phyloP scores from a whole-genome alignment of 2,888 invertebrate species.

The Agrochola litura region DNA sequence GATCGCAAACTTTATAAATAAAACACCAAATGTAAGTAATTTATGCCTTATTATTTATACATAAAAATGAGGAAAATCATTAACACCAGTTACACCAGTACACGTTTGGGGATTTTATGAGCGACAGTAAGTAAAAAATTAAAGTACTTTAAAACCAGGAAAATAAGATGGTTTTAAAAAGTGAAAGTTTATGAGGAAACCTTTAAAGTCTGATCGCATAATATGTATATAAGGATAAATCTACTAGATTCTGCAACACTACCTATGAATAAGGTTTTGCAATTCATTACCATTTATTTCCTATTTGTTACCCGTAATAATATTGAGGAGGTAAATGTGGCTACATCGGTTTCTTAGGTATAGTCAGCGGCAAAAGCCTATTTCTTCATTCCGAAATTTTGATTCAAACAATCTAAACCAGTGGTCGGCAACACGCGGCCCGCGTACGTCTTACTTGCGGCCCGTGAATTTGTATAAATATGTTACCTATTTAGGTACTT shows the following conservation, averaged over 20 bases:
- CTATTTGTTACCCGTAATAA: neutral
- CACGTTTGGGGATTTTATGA: conserved; percentile 17
- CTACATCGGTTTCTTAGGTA: neutral
- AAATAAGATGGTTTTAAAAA: conserved; percentile 6
- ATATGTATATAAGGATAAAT: conserved; percentile 1
- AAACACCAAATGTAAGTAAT: conserved; percentile 24
- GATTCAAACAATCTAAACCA: neutral
- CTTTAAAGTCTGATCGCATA: neutral
- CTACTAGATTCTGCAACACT: neutral
- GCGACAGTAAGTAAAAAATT: conserved; percentile 1
- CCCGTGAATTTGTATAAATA: no score
- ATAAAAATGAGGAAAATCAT: conserved; percentile 60
- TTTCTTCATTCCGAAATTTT: neutral
- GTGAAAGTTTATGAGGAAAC: conserved; percentile 26
- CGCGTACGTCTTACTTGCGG: no score
- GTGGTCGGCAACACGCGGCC: no score
- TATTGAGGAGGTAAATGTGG: neutral
- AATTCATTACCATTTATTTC: neutral
- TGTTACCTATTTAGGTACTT: no score
- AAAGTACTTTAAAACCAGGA: conserved; percentile 16
- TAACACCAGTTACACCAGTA: conserved; percentile 48
- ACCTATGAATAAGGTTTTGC: neutral
- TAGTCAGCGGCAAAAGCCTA: neutral
- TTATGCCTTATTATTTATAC: conserved; percentile 15
- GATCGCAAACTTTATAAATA: conserved; percentile 43